These are phyloP conservation scores for Acanthococcus lagerstroemiae DNA, from an alignment of 2,888 invertebrate genomes.

Conservation along the genomic window DNA sequence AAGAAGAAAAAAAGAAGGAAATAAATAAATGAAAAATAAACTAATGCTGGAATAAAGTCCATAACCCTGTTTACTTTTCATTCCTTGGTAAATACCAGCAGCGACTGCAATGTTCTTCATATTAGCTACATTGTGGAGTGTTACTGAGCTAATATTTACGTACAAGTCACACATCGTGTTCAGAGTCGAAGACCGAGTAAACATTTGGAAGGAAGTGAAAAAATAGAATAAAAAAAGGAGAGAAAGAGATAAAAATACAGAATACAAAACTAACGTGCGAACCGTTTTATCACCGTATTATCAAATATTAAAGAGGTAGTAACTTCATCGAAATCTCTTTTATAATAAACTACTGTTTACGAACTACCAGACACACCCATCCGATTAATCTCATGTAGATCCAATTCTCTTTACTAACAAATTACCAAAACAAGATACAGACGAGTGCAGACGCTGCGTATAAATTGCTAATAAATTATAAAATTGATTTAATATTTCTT, in stretches of 20 bases:
- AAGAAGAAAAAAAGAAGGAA: background rate
- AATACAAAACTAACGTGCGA: slow-evolving; percentile 11
- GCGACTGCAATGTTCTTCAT: background rate
- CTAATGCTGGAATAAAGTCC: background rate
- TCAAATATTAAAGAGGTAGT: too few species aligned
- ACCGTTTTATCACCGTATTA: slow-evolving; percentile 21
- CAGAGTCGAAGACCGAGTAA: too few species aligned
- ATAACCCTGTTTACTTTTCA: slow-evolving; percentile 19
- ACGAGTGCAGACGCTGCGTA: background rate
- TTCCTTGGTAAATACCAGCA: slow-evolving; percentile 26
- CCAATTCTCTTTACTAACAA: slow-evolving; percentile 8
- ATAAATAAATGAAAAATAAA: background rate
- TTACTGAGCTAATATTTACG: slow-evolving; percentile 30
- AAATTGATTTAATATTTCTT: background rate
- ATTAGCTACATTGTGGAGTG: slow-evolving; percentile 29
- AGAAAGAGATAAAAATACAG: too few species aligned
- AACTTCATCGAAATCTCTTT: too few species aligned
- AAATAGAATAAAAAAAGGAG: too few species aligned
- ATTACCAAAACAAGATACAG: slow-evolving; percentile 23
- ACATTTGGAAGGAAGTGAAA: too few species aligned
- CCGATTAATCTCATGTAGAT: slow-evolving; percentile 18
- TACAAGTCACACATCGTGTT: slow-evolving; percentile 23
- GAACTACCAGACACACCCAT: slow-evolving; percentile 21
- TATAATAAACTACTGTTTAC: slow-evolving; percentile 25
- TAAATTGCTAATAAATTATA: background rate